Base-by-base conservation (phyloP, 2,888 invertebrate species). In the Spicauda simplicius region DNA sequence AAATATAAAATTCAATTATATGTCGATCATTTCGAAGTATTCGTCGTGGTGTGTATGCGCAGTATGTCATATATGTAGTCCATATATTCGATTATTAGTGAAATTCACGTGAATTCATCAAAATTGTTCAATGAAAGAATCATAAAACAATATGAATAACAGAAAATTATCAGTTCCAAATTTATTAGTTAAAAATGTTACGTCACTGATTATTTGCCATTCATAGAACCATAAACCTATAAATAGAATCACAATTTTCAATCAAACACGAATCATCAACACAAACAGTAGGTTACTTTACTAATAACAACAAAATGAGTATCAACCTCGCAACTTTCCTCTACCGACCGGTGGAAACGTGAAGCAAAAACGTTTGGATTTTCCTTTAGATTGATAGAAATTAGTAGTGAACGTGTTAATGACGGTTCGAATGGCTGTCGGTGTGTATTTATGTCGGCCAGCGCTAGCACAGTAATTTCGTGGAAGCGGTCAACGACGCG, bases 401-500 rank as follows among this genome's bases (percentile, higher is more conserved):
- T 63, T 62, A 63, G 62, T 57, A 6, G n/a, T 25, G 25, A 55
- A 52, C 60, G 60, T 50, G 60, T 57, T 58, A 60, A 64, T 20
- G 67, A 53, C 53, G 48, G 60, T 71, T 68, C 67, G 79, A 79
- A 71, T 73, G 77, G 76, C 76, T 73, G 79, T 77, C 77, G 73
- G 76, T 76, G 80, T 77, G 76, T 78, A 79, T 80, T 79, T 80
- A 82, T 83, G 85, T 81, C 79, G 82, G 81, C 78, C 82, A 84
- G 77, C 79, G 84, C 82, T 82, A 81, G 82, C 81, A 72, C 79
- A 74, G 82, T 73, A 69, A 74, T 72, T 91, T 91, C 91, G 86
- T 86, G 89, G 91, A 92, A 91, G 79, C 85, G 80, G 80, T 76
- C 80, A 77, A 72, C 80, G 79, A 70, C 78, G 77, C 80, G 76